Base-by-base conservation (phyloP, 1,140 invertebrate genomes). In the Polyergus mexicanus region DNA sequence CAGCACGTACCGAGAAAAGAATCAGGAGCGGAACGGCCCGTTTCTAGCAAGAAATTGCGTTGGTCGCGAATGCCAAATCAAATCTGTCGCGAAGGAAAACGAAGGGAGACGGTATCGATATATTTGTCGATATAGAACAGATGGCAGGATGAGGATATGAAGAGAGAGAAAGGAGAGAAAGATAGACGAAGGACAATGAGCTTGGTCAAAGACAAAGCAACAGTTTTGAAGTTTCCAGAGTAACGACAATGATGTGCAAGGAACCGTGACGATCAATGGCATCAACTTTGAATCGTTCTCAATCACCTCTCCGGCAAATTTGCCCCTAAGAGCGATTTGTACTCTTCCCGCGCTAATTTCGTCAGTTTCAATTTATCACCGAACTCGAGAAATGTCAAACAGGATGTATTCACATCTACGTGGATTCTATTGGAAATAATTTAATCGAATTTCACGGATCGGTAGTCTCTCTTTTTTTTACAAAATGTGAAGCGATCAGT, bases 21-120 rank as follows among this genome's bases (percentile, higher is more conserved):
- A 32, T 54, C 74, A 38, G 32, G 51, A 80, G 16, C 54, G 38
- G 68, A 66, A 63, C 47, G 58, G 71, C 62, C 66, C 81, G 77
- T 84, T 84, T 65, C 78, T 84, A 86, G 47, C 87, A 89, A 89
- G 88, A 88, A 92, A 93, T 92, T 90, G 47, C 88, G 90, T 91
- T 89, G 90, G 91, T 88, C 86, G 88, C 62, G 86, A 89, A 80
- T 90, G 91, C 90, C 90, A 93, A 94, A 94, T 94, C 91, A 92
- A 94, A 94, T 94, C 90, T 28, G 74, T 87, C 74, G 66, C 28
- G 41, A 60, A 58, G 13, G 22, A 63, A 58, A 78, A 44, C 6
- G n/a, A 54, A 65, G 28, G 11, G 63, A 66, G 80, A 78, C 41
- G n/a, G 54, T 22, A 62, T 63, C 56, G 60, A n/a, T 63, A 51